Evolutionary conservation across 1,140 invertebrate genomes (phyloP).

Genomic region (Cephus cinctus): DNA sequence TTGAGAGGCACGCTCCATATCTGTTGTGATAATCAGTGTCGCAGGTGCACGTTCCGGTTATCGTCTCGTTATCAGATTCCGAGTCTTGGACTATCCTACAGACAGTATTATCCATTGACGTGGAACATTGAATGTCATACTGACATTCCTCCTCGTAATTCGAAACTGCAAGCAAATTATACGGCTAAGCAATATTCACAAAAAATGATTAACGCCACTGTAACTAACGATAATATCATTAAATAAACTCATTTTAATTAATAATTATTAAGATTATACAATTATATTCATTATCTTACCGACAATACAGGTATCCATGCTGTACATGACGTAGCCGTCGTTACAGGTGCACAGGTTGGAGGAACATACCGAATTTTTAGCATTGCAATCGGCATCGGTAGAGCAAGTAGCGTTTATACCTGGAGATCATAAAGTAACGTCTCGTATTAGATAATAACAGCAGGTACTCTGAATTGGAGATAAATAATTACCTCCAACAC

Average conservation of each 20-base stretch:
- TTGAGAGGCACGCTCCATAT: constrained; percentile 17
- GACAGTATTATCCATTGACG: constrained; percentile 1
- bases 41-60: constrained; percentile 18
- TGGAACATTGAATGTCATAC: constrained; percentile 21
- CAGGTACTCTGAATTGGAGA: too few relatives aligned
- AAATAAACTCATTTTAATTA: neutral
- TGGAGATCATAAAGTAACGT: constrained; percentile 10
- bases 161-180: constrained; percentile 16
- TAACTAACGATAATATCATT: too few relatives aligned
- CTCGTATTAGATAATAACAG: too few relatives aligned
- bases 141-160: constrained; percentile 15
- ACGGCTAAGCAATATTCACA: neutral
- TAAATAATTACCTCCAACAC: constrained; percentile 19
- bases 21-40: constrained; percentile 13
- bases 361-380: constrained; percentile 1
- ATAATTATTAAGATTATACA: too few relatives aligned
- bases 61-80: neutral
- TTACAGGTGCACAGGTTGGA: constrained; percentile 5
- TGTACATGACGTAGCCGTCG: neutral
- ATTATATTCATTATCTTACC: too few relatives aligned
- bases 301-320: neutral
- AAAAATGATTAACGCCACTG: neutral
- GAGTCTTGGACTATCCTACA: constrained; percentile 2
- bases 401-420: constrained; percentile 19
- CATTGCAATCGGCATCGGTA: neutral